Conservation (phyloP, 2,797 vertebrate species). For the Tragelaphus eurycerus region DNA sequence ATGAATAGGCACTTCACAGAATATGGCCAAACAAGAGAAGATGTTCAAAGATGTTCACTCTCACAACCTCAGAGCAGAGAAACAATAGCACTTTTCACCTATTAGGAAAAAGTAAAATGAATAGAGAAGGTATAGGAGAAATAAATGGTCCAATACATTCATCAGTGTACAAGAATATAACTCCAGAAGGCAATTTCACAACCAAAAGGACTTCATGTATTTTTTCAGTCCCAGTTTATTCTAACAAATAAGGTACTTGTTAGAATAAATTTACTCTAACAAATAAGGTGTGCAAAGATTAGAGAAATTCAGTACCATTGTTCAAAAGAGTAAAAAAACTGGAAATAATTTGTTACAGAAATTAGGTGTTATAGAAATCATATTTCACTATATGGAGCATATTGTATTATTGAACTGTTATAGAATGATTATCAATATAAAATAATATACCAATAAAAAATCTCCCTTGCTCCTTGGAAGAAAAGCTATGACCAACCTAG, state of each 20-base stretch:
- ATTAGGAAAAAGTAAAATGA: constrained; percentile 1
- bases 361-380: background rate
- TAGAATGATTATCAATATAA: background rate
- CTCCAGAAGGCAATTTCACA: background rate
- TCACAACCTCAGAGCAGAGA: background rate
- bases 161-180: background rate
- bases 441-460: background rate
- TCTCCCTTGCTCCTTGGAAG: background rate
- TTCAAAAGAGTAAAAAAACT: background rate
- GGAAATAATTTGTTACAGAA: background rate
- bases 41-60: background rate
- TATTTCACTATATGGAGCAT: background rate
- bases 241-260: background rate
- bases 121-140: background rate
- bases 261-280: background rate
- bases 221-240: background rate
- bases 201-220: background rate
- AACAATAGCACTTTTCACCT: background rate
- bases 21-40: background rate
- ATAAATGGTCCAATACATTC: background rate
- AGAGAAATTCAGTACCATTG: background rate
- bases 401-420: background rate
- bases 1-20: background rate
- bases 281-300: background rate
- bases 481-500: background rate